Evolutionary conservation across 2,888 invertebrate genomes (phyloP), one percentile per base, ranked within the genome.

Genomic region (Watsonalla binaria): DNA sequence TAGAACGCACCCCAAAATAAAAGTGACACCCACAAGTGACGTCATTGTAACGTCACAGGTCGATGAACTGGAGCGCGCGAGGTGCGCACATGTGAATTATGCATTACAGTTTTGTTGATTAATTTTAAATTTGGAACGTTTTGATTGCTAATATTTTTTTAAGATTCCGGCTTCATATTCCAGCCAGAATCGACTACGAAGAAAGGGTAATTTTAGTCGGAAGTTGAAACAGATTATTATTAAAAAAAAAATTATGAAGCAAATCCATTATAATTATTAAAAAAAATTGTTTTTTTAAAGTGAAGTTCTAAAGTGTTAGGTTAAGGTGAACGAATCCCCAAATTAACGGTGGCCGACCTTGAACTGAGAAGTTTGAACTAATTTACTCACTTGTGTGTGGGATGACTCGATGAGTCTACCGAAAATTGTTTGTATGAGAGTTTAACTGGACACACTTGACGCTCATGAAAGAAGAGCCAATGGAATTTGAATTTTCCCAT

Each of bases 1-100:
- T 74, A 65, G 72, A 64, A 64, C 74, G 68, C 67, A 74, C 76
- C 76, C 81, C 78, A 80, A 80, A 84, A 84, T 79, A 85, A 85
- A 84, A 84, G 84, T 84, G 84, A 84, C 80, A 81, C 70, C 70
- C 53, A 60, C 50, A 52, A 34, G 65, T 76, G 80, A 84, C 83
- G 84, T 84, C 80, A 78, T 59, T 9, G 53, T 74, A 73, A 78
- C 78, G 80, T 79, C 77, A 78, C 65, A 63, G 81, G 82, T 82
- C 82, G 63, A 57, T 69, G 81, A 80, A 76, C 80, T 62, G 63
- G 65, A 61, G 57, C 60, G 66, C 65, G 62, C 57, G 61, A 64
- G 64, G 60, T 68, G 63, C 59, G 55, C 55, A 54, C 58, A 66
- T 61, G 56, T 51, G 63, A 62, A 61, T 45, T 49, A 48, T 42